phyloP scores from a whole-genome alignment of 1,140 invertebrate species.

The Hylyphantes graminicola region DNA sequence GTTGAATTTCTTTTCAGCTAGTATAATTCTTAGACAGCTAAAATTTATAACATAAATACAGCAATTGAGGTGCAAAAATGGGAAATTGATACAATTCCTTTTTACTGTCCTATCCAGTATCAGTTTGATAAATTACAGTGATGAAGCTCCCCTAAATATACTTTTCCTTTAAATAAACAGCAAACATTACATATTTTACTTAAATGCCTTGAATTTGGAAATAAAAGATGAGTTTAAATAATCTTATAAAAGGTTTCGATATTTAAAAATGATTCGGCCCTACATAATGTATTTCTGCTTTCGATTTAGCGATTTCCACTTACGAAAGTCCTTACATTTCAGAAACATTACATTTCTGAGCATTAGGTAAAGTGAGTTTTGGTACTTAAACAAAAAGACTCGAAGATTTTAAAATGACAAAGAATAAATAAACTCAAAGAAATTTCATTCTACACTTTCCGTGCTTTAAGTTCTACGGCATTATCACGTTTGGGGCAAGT shows the following conservation, averaged over 20 bases:
- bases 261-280: constrained; percentile 9
- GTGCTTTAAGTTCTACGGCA: not conserved
- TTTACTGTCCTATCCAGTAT: too few species aligned
- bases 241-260: not conserved
- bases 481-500: constrained; percentile 23
- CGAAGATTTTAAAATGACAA: constrained; percentile 9
- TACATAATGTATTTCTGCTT: constrained; percentile 13
- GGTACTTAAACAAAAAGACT: constrained; percentile 17
- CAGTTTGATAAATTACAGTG: too few species aligned
- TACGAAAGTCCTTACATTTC: not conserved
- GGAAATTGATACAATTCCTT: too few species aligned
- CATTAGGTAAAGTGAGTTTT: constrained; percentile 25
- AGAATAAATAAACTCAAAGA: constrained; percentile 1
- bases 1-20: too few species aligned
- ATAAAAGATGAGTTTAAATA: too few species aligned
- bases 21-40: too few species aligned
- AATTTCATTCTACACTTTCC: not conserved
- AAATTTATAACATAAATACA: too few species aligned
- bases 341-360: constrained; percentile 14
- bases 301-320: not conserved
- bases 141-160: too few species aligned
- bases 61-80: too few species aligned
- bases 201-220: too few species aligned
- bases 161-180: too few species aligned
- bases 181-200: too few species aligned